Base-by-base conservation (phyloP, 2,888 invertebrate species). In the Copidosoma aretas region DNA sequence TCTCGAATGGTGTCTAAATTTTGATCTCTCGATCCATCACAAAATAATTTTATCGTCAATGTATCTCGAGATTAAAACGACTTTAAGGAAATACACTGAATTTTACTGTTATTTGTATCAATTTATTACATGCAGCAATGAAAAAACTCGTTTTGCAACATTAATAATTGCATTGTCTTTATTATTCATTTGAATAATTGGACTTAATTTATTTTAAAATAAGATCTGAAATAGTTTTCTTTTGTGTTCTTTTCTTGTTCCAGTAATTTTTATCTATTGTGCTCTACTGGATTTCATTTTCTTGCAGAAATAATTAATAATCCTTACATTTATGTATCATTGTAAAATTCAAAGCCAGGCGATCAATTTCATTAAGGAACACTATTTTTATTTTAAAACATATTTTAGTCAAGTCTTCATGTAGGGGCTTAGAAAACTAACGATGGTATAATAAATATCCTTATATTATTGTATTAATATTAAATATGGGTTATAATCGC, bases 321-420 rank as follows among this genome's bases (percentile, higher is more conserved):
- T 32, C 8, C 32, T 32, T 32, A 32, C 3, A 32, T 32, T 8
- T 5, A 32, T 8, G 32, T 32, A 32, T 32, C 4, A 32, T 32
- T 3, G 32, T 32, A 32, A 32, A 32, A 32, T 32, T 32, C 8
- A 32, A 32, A 8, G 32, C 8, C 3, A 32, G 32, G 32, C 32
- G 32, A 32, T 32, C 32, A 32, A 32, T 32, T 32, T 32, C 8
- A 3, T 8, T 32, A 32, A 32, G 8, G 32, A 5, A 8, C 32
- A 32, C 32, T 5, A 63, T 68, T 64, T 67, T 56, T 56, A 68
- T 32, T 8, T 32, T 41, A 67, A 59, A 76, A 82, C 82, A 80
- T 79, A 81, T 83, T 82, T 82, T 81, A 82, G 82, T 77, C 77
- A 75, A 78, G 79, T 81, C 78, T 77, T 73, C 75, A 80, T 76